phyloP scores from a whole-genome alignment of 2,888 invertebrate genomes.

The Odontothrips loti region DNA sequence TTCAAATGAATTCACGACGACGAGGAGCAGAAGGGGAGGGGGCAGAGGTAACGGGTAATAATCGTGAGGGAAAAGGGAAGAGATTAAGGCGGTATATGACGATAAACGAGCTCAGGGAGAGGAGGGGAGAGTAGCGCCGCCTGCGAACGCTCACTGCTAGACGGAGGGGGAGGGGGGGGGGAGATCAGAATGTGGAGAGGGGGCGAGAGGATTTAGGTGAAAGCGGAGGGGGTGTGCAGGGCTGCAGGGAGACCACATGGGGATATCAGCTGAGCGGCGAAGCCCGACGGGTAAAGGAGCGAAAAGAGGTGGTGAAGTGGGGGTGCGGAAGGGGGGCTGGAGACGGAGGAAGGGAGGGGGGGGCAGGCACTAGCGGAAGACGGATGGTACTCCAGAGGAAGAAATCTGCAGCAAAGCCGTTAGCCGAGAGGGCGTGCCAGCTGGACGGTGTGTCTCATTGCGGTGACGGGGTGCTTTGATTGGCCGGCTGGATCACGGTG shows the following conservation, averaged over 20 bases:
- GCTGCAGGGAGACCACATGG: conserved; percentile 16
- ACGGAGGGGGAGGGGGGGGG: not conserved
- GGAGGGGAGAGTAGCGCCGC: not conserved
- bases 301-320: not conserved
- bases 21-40: not conserved
- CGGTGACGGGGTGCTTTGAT: too few relatives aligned
- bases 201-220: conserved; percentile 2
- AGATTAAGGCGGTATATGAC: conserved; percentile 22
- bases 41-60: not conserved
- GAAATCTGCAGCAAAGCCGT: conserved; percentile 12
- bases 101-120: conserved; percentile 13
- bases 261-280: not conserved
- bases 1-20: not conserved
- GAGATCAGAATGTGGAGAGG: not conserved
- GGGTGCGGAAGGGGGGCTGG: not conserved
- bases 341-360: not conserved
- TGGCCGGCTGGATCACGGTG: too few relatives aligned
- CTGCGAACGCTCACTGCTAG: too few relatives aligned
- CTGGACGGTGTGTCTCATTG: not conserved
- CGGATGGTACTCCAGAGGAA: conserved; percentile 19
- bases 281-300: not conserved
- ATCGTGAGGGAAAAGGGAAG: conserved; percentile 16
- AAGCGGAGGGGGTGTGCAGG: conserved; percentile 5
- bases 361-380: not conserved
- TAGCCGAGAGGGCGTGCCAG: not conserved